These are phyloP conservation scores for Siniperca knerii DNA, from an alignment of 2,113 vertebrate species.

Conservation along the genomic window DNA sequence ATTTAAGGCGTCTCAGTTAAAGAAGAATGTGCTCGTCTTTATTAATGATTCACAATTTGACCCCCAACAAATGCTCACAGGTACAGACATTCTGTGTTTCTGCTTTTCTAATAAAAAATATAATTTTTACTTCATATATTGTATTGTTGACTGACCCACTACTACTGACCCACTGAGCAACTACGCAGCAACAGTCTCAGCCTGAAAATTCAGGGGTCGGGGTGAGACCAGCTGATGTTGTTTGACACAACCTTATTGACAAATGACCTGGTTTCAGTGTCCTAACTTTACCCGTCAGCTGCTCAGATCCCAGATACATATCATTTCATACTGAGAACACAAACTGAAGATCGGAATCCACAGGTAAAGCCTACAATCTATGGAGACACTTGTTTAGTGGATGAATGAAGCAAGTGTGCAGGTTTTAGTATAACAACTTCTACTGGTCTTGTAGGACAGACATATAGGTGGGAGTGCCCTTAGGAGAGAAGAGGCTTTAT, in stretches of 20 bases:
- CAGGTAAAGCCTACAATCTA: not conserved
- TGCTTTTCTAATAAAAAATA: too few relatives aligned
- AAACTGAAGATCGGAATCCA: too few relatives aligned
- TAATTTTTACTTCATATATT: not conserved
- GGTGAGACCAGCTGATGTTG: not conserved
- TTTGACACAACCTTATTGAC: not conserved
- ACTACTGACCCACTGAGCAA: too few relatives aligned
- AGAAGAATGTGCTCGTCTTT: too few relatives aligned
- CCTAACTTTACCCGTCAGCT: not conserved
- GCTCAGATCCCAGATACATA: not conserved
- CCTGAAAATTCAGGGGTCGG: not conserved
- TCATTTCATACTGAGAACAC: not conserved
- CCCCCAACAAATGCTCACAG: too few relatives aligned
- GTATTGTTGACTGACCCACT: too few relatives aligned
- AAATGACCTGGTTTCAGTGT: not conserved
- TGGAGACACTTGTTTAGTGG: not conserved
- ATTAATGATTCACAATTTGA: too few relatives aligned
- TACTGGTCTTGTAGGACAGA: not conserved
- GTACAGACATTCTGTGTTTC: too few relatives aligned
- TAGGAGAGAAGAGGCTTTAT: slow-evolving; percentile 65
- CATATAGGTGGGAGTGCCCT: slow-evolving; percentile 11
- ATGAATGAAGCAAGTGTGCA: not conserved
- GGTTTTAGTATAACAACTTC: not conserved
- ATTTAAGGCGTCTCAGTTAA: too few relatives aligned
- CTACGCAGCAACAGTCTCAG: too few relatives aligned